Percentiles rank a stretch among this genome's conserved stretches.
These are phyloP conservation scores for Ethmia dodecea DNA, from an alignment of 2,888 invertebrate genomes.

Conservation along the genomic window DNA sequence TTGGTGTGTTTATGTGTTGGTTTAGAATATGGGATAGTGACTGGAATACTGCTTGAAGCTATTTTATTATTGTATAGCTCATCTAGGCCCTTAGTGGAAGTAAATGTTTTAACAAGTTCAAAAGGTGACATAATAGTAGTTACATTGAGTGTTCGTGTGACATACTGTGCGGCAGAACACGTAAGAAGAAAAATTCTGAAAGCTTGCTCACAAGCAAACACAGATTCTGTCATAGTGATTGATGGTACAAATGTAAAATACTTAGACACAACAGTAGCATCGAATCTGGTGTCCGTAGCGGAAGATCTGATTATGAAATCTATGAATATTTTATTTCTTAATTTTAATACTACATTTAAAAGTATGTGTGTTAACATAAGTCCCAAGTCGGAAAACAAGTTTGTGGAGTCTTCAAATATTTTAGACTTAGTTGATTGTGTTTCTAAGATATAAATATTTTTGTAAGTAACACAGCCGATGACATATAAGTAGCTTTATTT, in stretches of 20 bases:
- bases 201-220: slow-evolving; percentile 25
- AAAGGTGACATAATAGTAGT: slow-evolving; percentile 41
- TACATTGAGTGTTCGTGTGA: slow-evolving; percentile 34
- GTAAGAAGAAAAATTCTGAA: slow-evolving; percentile 37
- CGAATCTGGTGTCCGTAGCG: slow-evolving; percentile 48
- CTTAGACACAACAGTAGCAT: slow-evolving; percentile 58
- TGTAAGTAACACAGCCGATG: no score
- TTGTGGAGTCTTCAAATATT: slow-evolving; percentile 21
- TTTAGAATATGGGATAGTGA: slow-evolving; percentile 60
- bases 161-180: slow-evolving; percentile 62
- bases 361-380: slow-evolving; percentile 27
- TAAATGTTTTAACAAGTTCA: slow-evolving; percentile 29
- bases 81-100: slow-evolving; percentile 45
- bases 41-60: slow-evolving; percentile 50
- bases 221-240: slow-evolving; percentile 38
- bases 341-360: slow-evolving; percentile 36
- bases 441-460: no score
- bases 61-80: slow-evolving; percentile 44
- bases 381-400: slow-evolving; percentile 23
- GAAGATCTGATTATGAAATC: slow-evolving; percentile 49
- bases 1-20: slow-evolving; percentile 42
- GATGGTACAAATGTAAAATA: slow-evolving; percentile 47
- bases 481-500: no score
- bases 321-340: slow-evolving; percentile 40
- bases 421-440: slow-evolving; percentile 19